These are phyloP conservation scores for Petaurus breviceps DNA, from an alignment of 2,113 vertebrate species.

Conservation along the genomic window DNA sequence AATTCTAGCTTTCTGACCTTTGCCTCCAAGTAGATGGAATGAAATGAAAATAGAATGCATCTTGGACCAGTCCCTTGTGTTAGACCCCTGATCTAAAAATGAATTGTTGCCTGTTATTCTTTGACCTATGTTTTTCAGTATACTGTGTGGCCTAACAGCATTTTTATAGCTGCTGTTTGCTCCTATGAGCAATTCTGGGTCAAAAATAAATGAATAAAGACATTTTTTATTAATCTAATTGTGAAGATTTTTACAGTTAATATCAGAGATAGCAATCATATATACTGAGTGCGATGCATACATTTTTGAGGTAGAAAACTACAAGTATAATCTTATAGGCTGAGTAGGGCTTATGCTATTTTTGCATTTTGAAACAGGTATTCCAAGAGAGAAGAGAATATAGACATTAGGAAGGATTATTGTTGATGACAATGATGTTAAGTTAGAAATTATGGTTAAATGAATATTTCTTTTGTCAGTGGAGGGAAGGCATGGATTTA, in stretches of 20 bases:
- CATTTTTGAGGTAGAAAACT: neutral
- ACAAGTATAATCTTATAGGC: neutral
- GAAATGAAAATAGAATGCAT: slow-evolving; percentile 70
- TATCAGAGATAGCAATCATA: neutral
- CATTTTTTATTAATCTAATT: slow-evolving; percentile 25
- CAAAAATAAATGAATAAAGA: neutral
- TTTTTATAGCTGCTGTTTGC: slow-evolving; percentile 49
- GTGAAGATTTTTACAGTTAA: neutral
- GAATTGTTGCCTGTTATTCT: slow-evolving; percentile 37
- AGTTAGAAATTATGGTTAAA: neutral
- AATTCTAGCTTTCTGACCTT: slow-evolving; percentile 71
- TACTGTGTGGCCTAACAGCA: slow-evolving; percentile 16
- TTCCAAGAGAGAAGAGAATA: neutral
- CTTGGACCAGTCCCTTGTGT: slow-evolving; percentile 44
- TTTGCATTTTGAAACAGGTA: slow-evolving; percentile 16
- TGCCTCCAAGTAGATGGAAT: slow-evolving; percentile 62
- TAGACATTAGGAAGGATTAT: neutral
- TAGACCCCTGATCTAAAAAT: slow-evolving; percentile 61
- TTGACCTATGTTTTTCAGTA: slow-evolving; percentile 54
- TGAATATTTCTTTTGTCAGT: neutral
- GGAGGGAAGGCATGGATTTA: neutral
- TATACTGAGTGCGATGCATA: neutral
- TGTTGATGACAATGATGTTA: neutral
- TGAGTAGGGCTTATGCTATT: neutral
- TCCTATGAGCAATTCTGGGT: neutral